Evolutionary conservation across 2,888 invertebrate species (phyloP).

Genomic region (Macropis europaea): DNA sequence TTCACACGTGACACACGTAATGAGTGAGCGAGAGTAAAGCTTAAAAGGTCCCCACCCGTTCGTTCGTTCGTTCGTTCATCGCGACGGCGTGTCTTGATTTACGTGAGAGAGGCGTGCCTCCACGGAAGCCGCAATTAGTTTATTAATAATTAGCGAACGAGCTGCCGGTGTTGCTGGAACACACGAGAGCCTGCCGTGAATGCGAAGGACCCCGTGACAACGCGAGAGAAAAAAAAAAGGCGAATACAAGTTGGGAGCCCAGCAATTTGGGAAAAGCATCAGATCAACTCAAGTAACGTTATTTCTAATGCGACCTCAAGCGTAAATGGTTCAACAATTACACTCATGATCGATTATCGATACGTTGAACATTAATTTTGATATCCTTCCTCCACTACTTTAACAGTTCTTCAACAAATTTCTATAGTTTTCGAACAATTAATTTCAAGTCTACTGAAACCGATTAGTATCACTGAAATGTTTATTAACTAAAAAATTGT

Average conservation of each 20-base stretch:
- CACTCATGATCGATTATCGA: too few species aligned
- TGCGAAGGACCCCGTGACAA: constrained; percentile 13
- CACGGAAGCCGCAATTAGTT: constrained; percentile 79
- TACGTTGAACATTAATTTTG: too few species aligned
- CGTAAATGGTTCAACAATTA: too few species aligned
- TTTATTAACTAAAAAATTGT: too few species aligned
- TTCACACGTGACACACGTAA: constrained; percentile 63
- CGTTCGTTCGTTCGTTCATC: constrained; percentile 39
- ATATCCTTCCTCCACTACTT: too few species aligned
- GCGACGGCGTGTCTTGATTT: constrained; percentile 76
- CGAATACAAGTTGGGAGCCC: neutral
- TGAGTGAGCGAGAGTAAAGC: constrained; percentile 60
- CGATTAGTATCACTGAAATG: too few species aligned
- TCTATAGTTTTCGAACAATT: too few species aligned
- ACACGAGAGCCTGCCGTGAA: constrained; percentile 40
- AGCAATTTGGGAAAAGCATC: too few species aligned
- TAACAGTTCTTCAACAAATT: too few species aligned
- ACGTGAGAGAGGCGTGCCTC: constrained; percentile 75
- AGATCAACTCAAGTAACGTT: too few species aligned
- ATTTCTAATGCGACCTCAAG: too few species aligned
- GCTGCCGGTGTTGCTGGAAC: constrained; percentile 55
- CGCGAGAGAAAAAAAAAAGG: neutral
- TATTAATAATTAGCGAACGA: constrained; percentile 79
- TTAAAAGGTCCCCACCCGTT: constrained; percentile 40
- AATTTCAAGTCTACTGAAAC: too few species aligned